These are phyloP conservation scores for Gadopsis marmoratus DNA, from an alignment of 2,797 vertebrate genomes.

Conservation along the genomic window DNA sequence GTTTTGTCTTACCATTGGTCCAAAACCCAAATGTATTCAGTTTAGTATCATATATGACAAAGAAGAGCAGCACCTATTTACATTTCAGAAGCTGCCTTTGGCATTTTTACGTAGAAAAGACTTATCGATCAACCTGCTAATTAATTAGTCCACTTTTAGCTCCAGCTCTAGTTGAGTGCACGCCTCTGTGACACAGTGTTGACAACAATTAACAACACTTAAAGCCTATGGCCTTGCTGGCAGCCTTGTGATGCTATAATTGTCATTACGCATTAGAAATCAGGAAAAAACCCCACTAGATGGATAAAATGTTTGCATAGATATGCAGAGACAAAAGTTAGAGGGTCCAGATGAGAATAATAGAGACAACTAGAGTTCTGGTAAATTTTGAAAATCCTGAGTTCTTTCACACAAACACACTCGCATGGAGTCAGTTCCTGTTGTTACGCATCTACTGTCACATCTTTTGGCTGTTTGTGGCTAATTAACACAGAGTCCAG, in stretches of 20 bases:
- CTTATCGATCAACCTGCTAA: neutral
- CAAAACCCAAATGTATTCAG: neutral
- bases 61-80: neutral
- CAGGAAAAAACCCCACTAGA: neutral
- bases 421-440: neutral
- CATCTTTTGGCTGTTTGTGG: conserved; percentile 35
- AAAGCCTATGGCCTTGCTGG: neutral
- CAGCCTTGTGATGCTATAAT: neutral
- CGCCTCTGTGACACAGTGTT: neutral
- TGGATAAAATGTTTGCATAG: neutral
- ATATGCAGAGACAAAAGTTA: neutral
- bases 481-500: conserved; percentile 45
- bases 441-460: conserved; percentile 16
- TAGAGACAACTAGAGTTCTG: conserved; percentile 6
- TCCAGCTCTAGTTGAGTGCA: neutral
- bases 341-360: conserved; percentile 5
- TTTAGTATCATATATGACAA: neutral
- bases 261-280: neutral
- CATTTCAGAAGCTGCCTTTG: neutral
- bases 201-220: conserved; percentile 5
- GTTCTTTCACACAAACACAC: conserved; percentile 8
- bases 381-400: neutral
- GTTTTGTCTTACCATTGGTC: neutral
- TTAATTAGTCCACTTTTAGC: neutral
- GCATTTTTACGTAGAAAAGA: neutral